phyloP scores from a whole-genome alignment of 2,113 vertebrate genomes.

The Phainopepla nitens region DNA sequence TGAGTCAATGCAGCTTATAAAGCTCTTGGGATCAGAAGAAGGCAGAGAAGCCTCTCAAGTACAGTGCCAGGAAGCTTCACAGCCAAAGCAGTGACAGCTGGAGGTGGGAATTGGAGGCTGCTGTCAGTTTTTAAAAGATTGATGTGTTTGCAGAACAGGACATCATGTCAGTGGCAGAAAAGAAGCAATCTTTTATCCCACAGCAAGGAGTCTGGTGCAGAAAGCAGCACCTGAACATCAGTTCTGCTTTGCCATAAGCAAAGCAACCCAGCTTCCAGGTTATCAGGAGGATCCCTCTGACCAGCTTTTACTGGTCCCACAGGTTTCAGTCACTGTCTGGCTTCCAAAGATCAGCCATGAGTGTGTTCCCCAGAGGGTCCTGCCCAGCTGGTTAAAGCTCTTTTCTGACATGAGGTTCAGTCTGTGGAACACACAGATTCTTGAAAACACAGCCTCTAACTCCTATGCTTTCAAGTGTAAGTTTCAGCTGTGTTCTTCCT shows the following conservation, averaged over 20 bases:
- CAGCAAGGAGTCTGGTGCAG: neutral
- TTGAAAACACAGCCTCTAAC: neutral
- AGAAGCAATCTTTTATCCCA: neutral
- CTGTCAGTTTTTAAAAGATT: neutral
- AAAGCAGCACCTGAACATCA: neutral
- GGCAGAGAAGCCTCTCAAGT: neutral
- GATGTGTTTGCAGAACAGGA: neutral
- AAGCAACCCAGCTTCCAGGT: neutral
- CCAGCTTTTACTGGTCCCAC: neutral
- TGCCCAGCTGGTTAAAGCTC: neutral
- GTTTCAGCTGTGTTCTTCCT: neutral
- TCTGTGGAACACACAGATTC: neutral
- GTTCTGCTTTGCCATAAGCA: neutral
- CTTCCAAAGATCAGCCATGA: neutral
- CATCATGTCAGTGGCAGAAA: neutral
- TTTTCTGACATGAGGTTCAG: neutral
- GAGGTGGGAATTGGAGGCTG: neutral
- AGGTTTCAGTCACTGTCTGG: neutral
- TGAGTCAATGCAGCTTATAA: neutral
- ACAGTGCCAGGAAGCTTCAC: neutral
- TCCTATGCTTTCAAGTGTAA: neutral
- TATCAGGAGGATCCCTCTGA: fast-evolving
- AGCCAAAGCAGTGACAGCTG: conserved; percentile 19
- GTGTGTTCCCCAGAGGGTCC: neutral
- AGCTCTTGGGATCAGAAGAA: neutral